A percentile compares a stretch with the other conserved stretches of the same genome.
phyloP scores from a whole-genome alignment of 2,888 invertebrate genomes.

The Itoplectis maculator region DNA sequence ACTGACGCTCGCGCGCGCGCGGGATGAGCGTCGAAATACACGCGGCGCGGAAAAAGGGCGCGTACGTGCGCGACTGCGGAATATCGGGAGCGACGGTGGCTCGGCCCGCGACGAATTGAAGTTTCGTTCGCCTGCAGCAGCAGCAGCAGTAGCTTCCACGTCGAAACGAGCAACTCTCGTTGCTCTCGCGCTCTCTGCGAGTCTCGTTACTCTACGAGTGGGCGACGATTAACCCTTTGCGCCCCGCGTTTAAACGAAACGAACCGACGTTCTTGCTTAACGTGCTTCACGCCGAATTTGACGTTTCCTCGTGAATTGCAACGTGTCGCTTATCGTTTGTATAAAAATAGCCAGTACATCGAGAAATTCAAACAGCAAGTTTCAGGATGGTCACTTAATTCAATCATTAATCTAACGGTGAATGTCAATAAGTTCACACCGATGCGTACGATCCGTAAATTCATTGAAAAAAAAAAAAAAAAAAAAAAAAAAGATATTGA shows the following conservation, averaged over 20 bases:
- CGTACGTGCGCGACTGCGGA: background rate
- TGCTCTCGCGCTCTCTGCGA: background rate
- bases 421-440: too few relatives aligned
- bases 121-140: constrained; percentile 22
- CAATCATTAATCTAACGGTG: too few relatives aligned
- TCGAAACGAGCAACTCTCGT: constrained; percentile 20
- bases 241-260: constrained; percentile 3
- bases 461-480: too few relatives aligned
- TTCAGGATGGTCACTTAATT: too few relatives aligned
- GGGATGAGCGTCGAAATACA: constrained; percentile 7
- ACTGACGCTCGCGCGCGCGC: too few relatives aligned
- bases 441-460: too few relatives aligned
- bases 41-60: background rate
- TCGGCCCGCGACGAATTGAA: constrained; percentile 6
- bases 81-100: constrained; percentile 3
- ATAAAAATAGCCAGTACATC: too few relatives aligned
- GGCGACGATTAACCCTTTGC: constrained; percentile 10
- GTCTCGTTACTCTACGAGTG: too few relatives aligned
- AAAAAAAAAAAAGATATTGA: too few relatives aligned
- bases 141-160: background rate
- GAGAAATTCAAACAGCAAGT: too few relatives aligned
- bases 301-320: too few relatives aligned
- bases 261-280: background rate
- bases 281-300: background rate
- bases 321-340: too few relatives aligned